Base-by-base conservation (phyloP, 2,888 invertebrate genomes). In the Rhyacophila evoluta region DNA sequence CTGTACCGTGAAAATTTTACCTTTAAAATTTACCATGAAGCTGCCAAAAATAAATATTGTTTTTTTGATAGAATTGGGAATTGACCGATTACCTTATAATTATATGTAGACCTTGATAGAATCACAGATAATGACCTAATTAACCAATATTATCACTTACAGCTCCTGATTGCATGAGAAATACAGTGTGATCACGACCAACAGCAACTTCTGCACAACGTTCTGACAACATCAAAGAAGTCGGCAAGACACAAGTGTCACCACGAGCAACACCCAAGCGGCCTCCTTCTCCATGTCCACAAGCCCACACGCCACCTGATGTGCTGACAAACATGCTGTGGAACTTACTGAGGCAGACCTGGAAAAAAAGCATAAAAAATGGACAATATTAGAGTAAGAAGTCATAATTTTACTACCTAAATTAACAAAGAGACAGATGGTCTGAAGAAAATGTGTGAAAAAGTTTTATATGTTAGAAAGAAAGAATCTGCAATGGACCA, bases 261-360 rank as follows among this genome's bases (percentile, higher is more conserved):
- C 93, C 91, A 72, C 89, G 88, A 0, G 92, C 91, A 4, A 93
- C 91, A 37, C 96, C 96, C 12, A 96, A 91, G 15, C 94, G 87
- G 0, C 95, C 95, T 11, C 94, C 94, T 81, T 93, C 93, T 10
- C 95, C 94, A 87, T 95, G 95, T 0, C 97, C 97, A 85, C 95
- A 95, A 19, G 93, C 91, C 88, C 92, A 96, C 1, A 93, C 93
- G 73, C 88, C 87, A 76, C 87, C 88, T 0, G 85, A 85, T 0
- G 90, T 87, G 78, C 86, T 86, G 29, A 95, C 85, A 88, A 95
- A 94, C 11, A 94, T 88, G 82, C 93, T 92, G 87, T 96, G 96
- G 87, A 94, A 95, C 86, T 94, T 94, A 83, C 92, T 92, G 82
- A 95, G 89, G 82, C 91, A 91, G n/a, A 94, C 92, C 93, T 93